Conservation (phyloP, 35 echinoderm and acorn worm species). For the Acanthaster planci region DNA sequence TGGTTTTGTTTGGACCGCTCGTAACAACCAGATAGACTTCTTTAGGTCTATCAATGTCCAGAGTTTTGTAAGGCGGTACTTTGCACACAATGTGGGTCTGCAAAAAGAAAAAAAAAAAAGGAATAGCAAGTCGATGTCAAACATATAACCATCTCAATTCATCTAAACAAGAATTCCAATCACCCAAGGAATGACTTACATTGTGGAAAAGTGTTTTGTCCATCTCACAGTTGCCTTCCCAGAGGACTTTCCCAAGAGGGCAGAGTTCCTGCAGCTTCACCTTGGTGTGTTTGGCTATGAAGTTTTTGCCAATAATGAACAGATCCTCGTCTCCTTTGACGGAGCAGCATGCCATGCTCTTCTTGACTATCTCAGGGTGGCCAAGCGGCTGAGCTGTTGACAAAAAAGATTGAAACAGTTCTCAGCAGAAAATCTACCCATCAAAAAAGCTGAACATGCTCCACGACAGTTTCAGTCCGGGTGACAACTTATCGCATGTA, state of each 20-base stretch:
- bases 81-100: slow-evolving; percentile 96
- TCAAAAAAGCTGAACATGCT: no score
- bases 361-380: slow-evolving; percentile 96
- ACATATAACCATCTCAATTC: neutral
- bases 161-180: neutral
- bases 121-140: neutral
- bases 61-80: slow-evolving; percentile 71
- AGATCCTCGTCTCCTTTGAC: slow-evolving; percentile 86
- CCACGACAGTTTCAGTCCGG: no score
- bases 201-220: slow-evolving; percentile 92
- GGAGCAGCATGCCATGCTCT: slow-evolving; percentile 72
- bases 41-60: slow-evolving; percentile 53
- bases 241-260: slow-evolving; percentile 57
- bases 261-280: slow-evolving; percentile 80
- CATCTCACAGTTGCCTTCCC: slow-evolving; percentile 86
- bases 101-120: slow-evolving; percentile 29
- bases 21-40: slow-evolving; percentile 78
- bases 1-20: slow-evolving; percentile 75
- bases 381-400: slow-evolving; percentile 92
- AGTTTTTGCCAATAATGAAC: slow-evolving; percentile 98
- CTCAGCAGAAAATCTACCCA: no score
- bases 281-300: slow-evolving; percentile 77
- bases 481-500: no score
- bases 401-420: no score
- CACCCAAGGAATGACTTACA: slow-evolving; percentile 55